Evolutionary conservation across 64 coral and sea anemone species (phyloP), one percentile per base, ranked within the genome.

Genomic region (Trachythela sp.): DNA sequence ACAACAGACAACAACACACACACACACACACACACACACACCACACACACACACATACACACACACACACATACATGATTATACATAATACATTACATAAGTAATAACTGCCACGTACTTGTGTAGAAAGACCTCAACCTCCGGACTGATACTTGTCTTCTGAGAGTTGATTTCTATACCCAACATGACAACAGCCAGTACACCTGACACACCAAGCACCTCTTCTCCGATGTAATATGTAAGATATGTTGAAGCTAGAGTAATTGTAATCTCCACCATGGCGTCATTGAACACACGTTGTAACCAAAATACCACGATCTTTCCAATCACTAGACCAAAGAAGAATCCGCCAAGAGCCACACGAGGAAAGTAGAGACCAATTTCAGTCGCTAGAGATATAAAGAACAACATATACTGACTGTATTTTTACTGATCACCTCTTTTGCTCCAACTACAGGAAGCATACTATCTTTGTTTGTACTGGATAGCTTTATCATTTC

Each of bases 231-330:
- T 87, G 89, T 98, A 98, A 54, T 94, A 98, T 8, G 95, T 94
- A 30, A 98, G 83, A 54, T 98, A 98, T 5, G 95, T 94, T 32
- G 93, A 92, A 30, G 93, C 95, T 26, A 98, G 87, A 2, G 95
- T 98, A 24, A 98, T 98, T 67, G 93, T 98, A 33, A 98, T 98
- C 84, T 98, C 95, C 5, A 98, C 95, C 90, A 98, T 43, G 80
- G 95, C 95, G 70, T 98, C 95, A 86, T 98, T 98, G 22, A 98
- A 98, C 34, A 98, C 95, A 34, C 92, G 95, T 59, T 98, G 95
- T 2, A 98, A 93, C 95, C 95, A 98, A 54, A 98, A 98, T 4
- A 98, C 95, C 13, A 93, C 94, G 29, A 98, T 90, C 77, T 94
- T 94, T 64, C 95, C 95, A 43, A 90, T 89, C 8, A 94, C 91